Conservation (phyloP, 2,888 invertebrate genomes). For the Troglohyphantes excavatus region DNA sequence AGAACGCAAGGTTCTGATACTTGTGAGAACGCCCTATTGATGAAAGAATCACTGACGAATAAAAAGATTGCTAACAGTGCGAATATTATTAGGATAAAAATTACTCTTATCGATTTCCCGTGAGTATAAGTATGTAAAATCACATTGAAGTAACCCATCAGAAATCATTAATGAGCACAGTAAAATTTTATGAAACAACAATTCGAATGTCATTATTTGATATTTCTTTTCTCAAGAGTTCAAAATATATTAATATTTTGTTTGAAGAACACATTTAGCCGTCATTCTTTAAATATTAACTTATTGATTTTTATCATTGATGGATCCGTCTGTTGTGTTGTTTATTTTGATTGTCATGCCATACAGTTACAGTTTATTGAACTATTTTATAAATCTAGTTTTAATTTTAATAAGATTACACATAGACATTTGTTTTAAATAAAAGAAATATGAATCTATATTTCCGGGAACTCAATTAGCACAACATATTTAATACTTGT, state of each 20-base stretch:
- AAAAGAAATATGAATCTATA: too few relatives aligned
- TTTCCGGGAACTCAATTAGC: too few relatives aligned
- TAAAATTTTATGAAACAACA: neutral
- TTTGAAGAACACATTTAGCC: neutral
- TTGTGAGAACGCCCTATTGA: constrained; percentile 7
- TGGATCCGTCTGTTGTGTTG: neutral
- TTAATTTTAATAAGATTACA: too few relatives aligned
- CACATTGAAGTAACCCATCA: constrained; percentile 36
- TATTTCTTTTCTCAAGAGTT: neutral
- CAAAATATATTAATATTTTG: neutral
- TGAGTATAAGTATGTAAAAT: constrained; percentile 8
- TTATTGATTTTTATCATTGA: neutral
- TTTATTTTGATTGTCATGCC: neutral
- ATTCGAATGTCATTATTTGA: neutral
- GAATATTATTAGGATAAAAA: constrained; percentile 17
- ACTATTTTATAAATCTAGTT: too few relatives aligned
- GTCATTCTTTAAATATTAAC: neutral
- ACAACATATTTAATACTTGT: too few relatives aligned
- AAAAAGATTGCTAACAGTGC: constrained; percentile 23
- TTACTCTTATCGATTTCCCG: constrained; percentile 23
- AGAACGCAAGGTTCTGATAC: constrained; percentile 46
- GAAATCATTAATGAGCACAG: neutral
- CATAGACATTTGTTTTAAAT: too few relatives aligned
- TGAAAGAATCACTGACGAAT: constrained; percentile 31
- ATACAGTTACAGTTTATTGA: neutral